These are phyloP conservation scores for Alsophila aescularia DNA, from an alignment of 2,888 invertebrate genomes.

Conservation along the genomic window DNA sequence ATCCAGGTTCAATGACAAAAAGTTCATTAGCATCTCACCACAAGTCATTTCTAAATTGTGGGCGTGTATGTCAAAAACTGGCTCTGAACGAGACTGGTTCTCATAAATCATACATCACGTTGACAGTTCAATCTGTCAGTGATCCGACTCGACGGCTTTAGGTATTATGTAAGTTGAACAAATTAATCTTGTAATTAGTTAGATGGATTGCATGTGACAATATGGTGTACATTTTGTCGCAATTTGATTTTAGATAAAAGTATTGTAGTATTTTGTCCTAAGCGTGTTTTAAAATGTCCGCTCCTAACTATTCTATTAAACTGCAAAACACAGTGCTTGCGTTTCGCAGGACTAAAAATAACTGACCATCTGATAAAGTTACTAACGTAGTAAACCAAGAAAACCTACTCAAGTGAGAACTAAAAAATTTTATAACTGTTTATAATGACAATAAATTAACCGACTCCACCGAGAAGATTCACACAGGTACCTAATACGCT, in stretches of 20 bases:
- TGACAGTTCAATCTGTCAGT: slow-evolving; percentile 26
- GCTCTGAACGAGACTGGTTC: slow-evolving; percentile 6
- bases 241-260: no score
- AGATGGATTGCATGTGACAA: neutral
- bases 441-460: neutral
- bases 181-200: slow-evolving; percentile 19
- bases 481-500: no score
- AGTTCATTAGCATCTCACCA: slow-evolving; percentile 12
- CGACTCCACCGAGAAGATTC: neutral
- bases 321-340: no score
- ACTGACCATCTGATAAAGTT: no score
- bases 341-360: no score
- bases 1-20: neutral
- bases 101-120: slow-evolving; percentile 12
- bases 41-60: slow-evolving; percentile 17
- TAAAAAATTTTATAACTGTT: no score
- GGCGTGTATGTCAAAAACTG: slow-evolving; percentile 17
- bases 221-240: neutral
- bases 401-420: no score
- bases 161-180: slow-evolving; percentile 14
- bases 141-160: slow-evolving; percentile 5
- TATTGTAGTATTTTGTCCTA: no score
- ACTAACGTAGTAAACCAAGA: no score
- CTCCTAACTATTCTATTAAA: no score
- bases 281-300: no score